Percentiles rank a stretch among this genome's conserved stretches.
Evolutionary conservation across 1,140 invertebrate genomes (phyloP).

Genomic region (Tribolium castaneum): DNA sequence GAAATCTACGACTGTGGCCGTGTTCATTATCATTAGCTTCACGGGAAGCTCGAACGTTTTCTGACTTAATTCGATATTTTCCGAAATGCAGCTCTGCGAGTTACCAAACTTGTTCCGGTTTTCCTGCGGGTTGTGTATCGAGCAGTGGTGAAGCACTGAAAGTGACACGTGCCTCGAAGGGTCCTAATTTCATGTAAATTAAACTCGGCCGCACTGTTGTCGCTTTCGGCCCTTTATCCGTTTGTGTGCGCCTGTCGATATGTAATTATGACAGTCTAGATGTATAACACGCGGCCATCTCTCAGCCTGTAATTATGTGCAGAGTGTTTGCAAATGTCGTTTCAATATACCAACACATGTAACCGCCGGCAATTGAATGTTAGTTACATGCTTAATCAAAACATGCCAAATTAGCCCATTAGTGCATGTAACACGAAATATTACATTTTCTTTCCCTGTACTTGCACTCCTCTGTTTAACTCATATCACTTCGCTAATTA

Average conservation of each 20-base stretch:
- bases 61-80: constrained; percentile 10
- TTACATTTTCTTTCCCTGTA: background rate
- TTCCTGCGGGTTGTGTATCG: background rate
- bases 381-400: background rate
- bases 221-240: constrained; percentile 24
- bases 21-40: constrained; percentile 21
- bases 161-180: constrained; percentile 3
- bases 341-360: constrained; percentile 29
- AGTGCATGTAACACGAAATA: background rate
- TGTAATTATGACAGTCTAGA: constrained; percentile 33
- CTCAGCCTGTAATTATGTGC: constrained; percentile 33
- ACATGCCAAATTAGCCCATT: background rate
- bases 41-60: background rate
- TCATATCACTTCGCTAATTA: background rate
- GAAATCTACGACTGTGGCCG: background rate
- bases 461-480: background rate
- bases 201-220: constrained; percentile 13
- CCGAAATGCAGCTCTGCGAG: background rate
- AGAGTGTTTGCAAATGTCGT: constrained; percentile 32
- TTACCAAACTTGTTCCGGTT: background rate
- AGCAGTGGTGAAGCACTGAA: background rate
- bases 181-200: constrained; percentile 23
- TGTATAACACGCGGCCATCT: constrained; percentile 19
- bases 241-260: constrained; percentile 34
- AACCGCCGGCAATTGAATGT: background rate